Percentiles rank a stretch among this genome's conserved stretches.
phyloP scores from a whole-genome alignment of 92 coral and sea anemone genomes.

The Epizoanthus illoricatus region DNA sequence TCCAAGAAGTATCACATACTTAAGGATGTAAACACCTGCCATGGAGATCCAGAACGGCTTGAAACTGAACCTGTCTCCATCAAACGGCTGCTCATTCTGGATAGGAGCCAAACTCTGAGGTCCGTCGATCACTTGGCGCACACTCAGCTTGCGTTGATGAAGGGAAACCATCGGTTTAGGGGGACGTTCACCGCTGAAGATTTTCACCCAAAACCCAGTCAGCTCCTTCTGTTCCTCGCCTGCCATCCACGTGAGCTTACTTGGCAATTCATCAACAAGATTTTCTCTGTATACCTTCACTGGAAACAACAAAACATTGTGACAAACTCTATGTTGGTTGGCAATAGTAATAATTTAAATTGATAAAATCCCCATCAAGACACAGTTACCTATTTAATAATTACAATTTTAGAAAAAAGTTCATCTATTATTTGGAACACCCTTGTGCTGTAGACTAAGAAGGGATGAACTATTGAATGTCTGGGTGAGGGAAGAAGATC shows the following conservation, averaged over 20 bases:
- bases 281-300: conserved; percentile 62
- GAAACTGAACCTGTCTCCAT: conserved; percentile 80
- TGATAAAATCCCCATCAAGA: too few relatives aligned
- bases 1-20: conserved; percentile 64
- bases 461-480: too few relatives aligned
- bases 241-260: conserved; percentile 65
- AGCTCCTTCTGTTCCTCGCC: conserved; percentile 67
- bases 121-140: conserved; percentile 72
- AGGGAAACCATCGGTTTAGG: conserved; percentile 62
- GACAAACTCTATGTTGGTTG: background rate
- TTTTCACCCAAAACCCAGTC: conserved; percentile 80
- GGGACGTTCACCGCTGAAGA: conserved; percentile 78
- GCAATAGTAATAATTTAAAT: background rate
- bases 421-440: too few relatives aligned
- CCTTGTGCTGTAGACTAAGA: too few relatives aligned
- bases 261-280: conserved; percentile 49
- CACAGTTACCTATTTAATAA: too few relatives aligned
- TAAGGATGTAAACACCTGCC: conserved; percentile 60
- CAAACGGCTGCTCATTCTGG: conserved; percentile 74
- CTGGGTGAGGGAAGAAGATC: too few relatives aligned
- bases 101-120: conserved; percentile 70
- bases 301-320: conserved; percentile 5
- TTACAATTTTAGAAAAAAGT: too few relatives aligned
- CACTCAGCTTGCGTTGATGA: conserved; percentile 70
- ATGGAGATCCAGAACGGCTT: conserved; percentile 74